Conservation (phyloP, 2,113 vertebrate species). For the Cephalopholis sonnerati region DNA sequence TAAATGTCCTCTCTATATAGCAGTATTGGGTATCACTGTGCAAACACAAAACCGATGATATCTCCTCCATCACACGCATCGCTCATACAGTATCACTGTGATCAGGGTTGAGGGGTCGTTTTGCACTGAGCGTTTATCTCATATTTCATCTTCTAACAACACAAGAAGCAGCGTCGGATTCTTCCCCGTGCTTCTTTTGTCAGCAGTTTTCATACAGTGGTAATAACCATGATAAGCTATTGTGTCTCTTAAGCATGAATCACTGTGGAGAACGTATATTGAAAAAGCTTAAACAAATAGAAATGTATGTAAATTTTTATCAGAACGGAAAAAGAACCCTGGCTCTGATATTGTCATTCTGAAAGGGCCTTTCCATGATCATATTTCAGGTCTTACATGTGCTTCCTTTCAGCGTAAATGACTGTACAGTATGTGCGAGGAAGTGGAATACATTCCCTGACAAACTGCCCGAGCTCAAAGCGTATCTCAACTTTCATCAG, state of each 20-base stretch:
- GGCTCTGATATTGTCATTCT: slow-evolving; percentile 16
- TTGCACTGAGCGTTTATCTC: slow-evolving; percentile 50
- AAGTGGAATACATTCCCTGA: slow-evolving; percentile 43
- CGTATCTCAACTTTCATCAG: slow-evolving; percentile 65
- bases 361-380: slow-evolving; percentile 20
- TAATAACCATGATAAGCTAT: slow-evolving; percentile 15
- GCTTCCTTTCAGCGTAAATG: slow-evolving; percentile 25
- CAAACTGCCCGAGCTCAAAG: slow-evolving; percentile 32
- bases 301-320: slow-evolving; percentile 9
- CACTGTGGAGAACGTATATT: not conserved
- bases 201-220: slow-evolving; percentile 11
- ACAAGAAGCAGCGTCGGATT: slow-evolving; percentile 37
- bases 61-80: slow-evolving; percentile 40
- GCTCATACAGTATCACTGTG: slow-evolving; percentile 60
- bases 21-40: slow-evolving; percentile 61
- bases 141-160: slow-evolving; percentile 54
- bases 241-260: slow-evolving; percentile 2
- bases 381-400: slow-evolving; percentile 16
- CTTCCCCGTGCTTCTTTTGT: slow-evolving; percentile 12
- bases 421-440: slow-evolving; percentile 34
- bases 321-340: slow-evolving; percentile 18
- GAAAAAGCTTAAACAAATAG: not conserved
- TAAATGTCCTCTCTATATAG: slow-evolving; percentile 61
- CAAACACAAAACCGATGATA: slow-evolving; percentile 61
- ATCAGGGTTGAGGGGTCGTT: slow-evolving; percentile 48